A percentile compares a stretch with the other conserved stretches of the same genome.
Evolutionary conservation across 2,113 vertebrate genomes (phyloP).

Genomic region (Takifugu bimaculatus): DNA sequence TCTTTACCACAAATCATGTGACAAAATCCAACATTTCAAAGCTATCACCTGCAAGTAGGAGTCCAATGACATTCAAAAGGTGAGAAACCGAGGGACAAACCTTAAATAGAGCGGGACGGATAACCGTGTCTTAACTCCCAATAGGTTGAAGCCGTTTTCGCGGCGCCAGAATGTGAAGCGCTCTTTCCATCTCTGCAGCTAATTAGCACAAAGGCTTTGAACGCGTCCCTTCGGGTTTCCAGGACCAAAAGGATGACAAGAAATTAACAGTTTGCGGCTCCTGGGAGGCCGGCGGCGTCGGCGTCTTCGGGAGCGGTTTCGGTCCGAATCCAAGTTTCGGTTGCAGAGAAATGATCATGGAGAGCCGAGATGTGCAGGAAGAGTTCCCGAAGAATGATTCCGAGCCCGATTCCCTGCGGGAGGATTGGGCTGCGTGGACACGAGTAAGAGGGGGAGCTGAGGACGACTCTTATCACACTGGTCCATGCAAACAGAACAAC

Average conservation of each 20-base stretch:
- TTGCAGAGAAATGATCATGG: background rate
- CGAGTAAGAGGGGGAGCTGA: background rate
- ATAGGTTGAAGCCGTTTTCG: conserved; percentile 16
- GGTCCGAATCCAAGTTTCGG: background rate
- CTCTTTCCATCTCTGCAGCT: conserved; percentile 23
- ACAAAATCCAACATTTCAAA: conserved; percentile 38
- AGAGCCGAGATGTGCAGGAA: too few species aligned
- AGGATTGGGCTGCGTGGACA: too few species aligned
- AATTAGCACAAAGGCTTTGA: conserved; percentile 37
- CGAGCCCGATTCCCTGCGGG: too few species aligned
- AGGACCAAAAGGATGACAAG: conserved; percentile 20
- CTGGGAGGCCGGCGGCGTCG: conserved; percentile 1
- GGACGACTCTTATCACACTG: conserved; percentile 38
- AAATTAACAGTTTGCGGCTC: conserved; percentile 8
- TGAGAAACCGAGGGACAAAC: conserved; percentile 1
- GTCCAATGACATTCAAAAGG: too few species aligned
- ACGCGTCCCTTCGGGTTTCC: conserved; percentile 16
- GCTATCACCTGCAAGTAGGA: background rate
- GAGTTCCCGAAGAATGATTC: too few species aligned
- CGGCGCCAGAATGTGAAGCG: conserved; percentile 23
- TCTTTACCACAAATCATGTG: conserved; percentile 53
- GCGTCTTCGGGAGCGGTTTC: conserved; percentile 5
- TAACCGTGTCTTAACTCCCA: conserved; percentile 16
- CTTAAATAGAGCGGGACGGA: conserved; percentile 5
- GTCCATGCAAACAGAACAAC: conserved; percentile 48